Base-by-base conservation (phyloP, 2,888 invertebrate genomes). In the Idaea aversata region DNA sequence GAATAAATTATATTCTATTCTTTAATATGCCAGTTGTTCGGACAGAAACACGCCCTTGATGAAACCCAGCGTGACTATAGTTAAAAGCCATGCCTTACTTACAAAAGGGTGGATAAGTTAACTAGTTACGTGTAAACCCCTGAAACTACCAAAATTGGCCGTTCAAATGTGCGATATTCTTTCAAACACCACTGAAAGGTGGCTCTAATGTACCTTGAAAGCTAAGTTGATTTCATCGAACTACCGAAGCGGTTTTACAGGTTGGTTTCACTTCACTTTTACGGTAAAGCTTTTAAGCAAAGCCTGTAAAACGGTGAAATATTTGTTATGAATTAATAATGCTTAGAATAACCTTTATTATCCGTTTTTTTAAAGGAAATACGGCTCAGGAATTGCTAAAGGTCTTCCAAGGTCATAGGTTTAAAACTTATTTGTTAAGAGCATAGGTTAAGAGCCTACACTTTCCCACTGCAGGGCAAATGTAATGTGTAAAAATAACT, bases 301-400 rank as follows among this genome's bases (percentile, higher is more conserved):
- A 10, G 47, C 47, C 13, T 47, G 47, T 47, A 47, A 47, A 47
- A 47, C 10, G 6, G 47, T 47, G 47, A 47, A 47, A 47, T 47
- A 47, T 47, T 47, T 47, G 47, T 47, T 25, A 47, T 47, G 47
- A 47, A 47, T 47, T 68, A 47, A 47, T 47, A 47, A 47, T 47
- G 47, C 47, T 47, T 47, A 47, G 47, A 47, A 13, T 47, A 47
- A 47, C 47, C 47, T 47, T 10, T 47, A 10, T 7, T 10, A 47
- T 47, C 10, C 6, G 47, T 47, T 47, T 6, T 47, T 47, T 47
- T 47, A 6, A 13, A 47, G 47, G 47, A 7, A 47, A 47, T 0
- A 3, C 7, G 47, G 10, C 13, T 47, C 47, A 47, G 47, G 7
- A 7, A 13, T 10, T 47, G 7, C 3, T 13, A 47, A 47, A 47